Evolutionary conservation across 1,140 invertebrate genomes (phyloP).

Genomic region (Halesus radiatus): DNA sequence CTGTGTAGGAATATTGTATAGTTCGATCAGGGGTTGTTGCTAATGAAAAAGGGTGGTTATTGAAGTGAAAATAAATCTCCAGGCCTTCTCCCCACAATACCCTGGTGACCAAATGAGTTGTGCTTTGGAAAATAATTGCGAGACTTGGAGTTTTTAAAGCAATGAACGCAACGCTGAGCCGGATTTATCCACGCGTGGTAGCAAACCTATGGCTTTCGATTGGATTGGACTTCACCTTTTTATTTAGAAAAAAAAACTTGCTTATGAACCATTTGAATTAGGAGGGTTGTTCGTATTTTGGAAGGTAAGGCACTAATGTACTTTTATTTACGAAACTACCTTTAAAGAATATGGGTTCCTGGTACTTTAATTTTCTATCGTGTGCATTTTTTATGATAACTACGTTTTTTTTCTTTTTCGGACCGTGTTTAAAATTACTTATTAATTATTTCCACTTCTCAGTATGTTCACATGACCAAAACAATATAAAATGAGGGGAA

Average conservation of each 20-base stretch:
- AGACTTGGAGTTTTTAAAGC: constrained; percentile 2
- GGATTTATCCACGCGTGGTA: neutral
- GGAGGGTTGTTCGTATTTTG: too few relatives aligned
- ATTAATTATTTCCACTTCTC: too few relatives aligned
- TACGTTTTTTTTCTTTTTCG: too few relatives aligned
- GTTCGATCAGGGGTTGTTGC: constrained; percentile 12
- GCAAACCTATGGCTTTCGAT: neutral
- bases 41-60: constrained; percentile 28
- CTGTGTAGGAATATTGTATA: neutral
- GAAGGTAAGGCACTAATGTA: too few relatives aligned
- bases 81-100: neutral
- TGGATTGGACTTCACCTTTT: neutral
- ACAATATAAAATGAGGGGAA: too few relatives aligned
- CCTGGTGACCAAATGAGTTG: constrained; percentile 17
- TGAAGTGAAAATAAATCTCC: constrained; percentile 21
- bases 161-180: neutral
- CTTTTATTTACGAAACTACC: too few relatives aligned
- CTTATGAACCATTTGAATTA: too few relatives aligned
- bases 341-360: too few relatives aligned
- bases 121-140: neutral
- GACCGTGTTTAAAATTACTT: too few relatives aligned
- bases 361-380: too few relatives aligned
- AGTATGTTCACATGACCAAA: too few relatives aligned
- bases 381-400: too few relatives aligned
- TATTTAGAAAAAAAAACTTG: neutral